phyloP scores from a whole-genome alignment of 2,797 vertebrate genomes.

The Megaceryle alcyon region DNA sequence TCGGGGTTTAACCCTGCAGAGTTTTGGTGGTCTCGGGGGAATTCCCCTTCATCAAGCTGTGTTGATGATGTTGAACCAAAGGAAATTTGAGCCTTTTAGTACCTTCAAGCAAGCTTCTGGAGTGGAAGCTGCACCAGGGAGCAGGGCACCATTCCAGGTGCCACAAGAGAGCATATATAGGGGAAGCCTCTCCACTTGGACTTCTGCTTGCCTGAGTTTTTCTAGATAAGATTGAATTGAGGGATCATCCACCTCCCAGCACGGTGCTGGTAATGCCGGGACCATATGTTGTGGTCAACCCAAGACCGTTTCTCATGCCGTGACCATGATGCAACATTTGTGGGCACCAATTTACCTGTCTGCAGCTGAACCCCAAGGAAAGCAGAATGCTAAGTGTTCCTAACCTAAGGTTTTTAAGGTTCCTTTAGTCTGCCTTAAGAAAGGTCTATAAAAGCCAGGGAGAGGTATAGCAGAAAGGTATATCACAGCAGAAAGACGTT shows the following conservation, averaged over 20 bases:
- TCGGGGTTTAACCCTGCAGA: accelerated
- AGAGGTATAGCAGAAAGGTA: not conserved
- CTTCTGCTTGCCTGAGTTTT: not conserved
- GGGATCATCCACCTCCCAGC: not conserved
- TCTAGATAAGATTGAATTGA: not conserved
- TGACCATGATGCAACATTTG: accelerated
- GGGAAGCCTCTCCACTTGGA: not conserved
- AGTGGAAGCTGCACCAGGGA: not conserved
- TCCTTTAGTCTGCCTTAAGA: not conserved
- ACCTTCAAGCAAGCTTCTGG: not conserved
- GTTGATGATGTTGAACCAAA: not conserved
- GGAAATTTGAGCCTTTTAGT: not conserved
- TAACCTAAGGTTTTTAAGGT: not conserved
- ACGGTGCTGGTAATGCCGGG: accelerated
- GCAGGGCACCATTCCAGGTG: accelerated
- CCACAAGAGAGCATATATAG: not conserved
- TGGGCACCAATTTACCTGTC: not conserved
- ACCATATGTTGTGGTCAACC: not conserved
- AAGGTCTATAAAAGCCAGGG: not conserved
- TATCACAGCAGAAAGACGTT: not conserved
- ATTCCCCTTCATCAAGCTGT: not conserved
- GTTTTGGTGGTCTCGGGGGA: not conserved
- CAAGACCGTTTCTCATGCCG: not conserved
- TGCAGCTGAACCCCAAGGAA: not conserved
- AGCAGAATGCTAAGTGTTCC: not conserved